Evolutionary conservation across 2,113 vertebrate genomes (phyloP).

Genomic region (Microcebus ravelobensis): DNA sequence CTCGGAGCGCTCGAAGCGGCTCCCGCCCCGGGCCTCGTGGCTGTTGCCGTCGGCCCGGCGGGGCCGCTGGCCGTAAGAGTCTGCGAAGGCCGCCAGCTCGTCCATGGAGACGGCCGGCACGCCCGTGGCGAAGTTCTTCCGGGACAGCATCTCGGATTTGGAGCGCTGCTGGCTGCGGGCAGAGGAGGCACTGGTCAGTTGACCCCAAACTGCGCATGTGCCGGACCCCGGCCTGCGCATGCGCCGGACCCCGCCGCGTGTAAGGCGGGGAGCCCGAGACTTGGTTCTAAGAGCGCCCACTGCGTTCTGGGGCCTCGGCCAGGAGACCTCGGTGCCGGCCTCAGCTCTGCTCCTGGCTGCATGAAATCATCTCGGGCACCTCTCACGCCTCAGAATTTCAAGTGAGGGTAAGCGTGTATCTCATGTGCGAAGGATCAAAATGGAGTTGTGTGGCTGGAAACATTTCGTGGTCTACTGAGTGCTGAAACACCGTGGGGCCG

Average conservation of each 20-base stretch:
- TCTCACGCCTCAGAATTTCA: accelerated
- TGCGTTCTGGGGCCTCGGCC: no score
- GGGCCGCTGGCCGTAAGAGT: slow-evolving; percentile 87
- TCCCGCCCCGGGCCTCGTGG: slow-evolving; percentile 82
- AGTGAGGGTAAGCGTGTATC: not conserved
- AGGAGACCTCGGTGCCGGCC: accelerated
- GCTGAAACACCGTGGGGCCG: not conserved
- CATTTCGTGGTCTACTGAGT: accelerated
- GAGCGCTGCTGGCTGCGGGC: slow-evolving; percentile 90
- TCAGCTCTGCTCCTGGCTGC: not conserved
- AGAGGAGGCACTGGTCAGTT: slow-evolving; percentile 30
- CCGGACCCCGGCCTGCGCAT: not conserved
- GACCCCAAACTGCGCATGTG: not conserved
- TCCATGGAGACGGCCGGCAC: slow-evolving; percentile 95
- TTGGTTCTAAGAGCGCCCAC: not conserved
- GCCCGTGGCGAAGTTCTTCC: slow-evolving; percentile 90
- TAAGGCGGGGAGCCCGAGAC: not conserved
- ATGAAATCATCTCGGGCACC: not conserved
- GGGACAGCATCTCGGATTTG: slow-evolving; percentile 93
- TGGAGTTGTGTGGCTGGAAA: not conserved
- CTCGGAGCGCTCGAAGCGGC: slow-evolving; percentile 84
- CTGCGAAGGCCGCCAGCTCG: slow-evolving; percentile 94
- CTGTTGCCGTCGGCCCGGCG: slow-evolving; percentile 85
- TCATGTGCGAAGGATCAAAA: not conserved
- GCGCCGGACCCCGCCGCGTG: accelerated